Percentiles rank a stretch among this genome's conserved stretches.
Conservation (phyloP, 2,797 vertebrate genomes). For the Schizopygopsis pylzovi region DNA sequence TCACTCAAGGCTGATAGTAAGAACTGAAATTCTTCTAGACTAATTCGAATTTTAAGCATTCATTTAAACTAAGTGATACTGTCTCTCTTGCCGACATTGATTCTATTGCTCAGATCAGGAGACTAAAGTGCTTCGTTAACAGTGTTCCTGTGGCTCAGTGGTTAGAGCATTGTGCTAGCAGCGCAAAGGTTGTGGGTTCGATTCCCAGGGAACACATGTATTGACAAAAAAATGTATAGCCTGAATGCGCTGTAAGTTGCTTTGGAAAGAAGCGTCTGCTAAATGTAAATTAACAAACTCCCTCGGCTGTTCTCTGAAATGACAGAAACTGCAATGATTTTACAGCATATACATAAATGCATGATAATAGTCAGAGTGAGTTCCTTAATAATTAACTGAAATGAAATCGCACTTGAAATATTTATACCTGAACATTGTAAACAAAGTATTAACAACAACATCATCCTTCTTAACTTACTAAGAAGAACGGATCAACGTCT, state of each 20-base stretch:
- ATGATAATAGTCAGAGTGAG: too few species aligned
- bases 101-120: not conserved
- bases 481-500: not conserved
- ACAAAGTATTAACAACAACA: not conserved
- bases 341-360: not conserved
- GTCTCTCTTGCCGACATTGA: too few species aligned
- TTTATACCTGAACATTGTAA: not conserved
- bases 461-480: not conserved
- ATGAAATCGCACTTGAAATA: not conserved
- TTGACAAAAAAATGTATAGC: too few species aligned
- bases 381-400: not conserved
- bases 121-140: slow-evolving; percentile 2
- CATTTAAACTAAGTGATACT: not conserved
- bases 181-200: too few species aligned
- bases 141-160: too few species aligned
- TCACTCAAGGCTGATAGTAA: not conserved
- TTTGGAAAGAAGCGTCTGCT: too few species aligned
- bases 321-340: not conserved
- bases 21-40: not conserved
- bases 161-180: too few species aligned
- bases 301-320: not conserved
- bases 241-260: too few species aligned
- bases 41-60: slow-evolving; percentile 13
- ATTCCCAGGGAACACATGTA: too few species aligned
- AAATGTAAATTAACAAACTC: not conserved